phyloP scores from a whole-genome alignment of 2,113 vertebrate genomes.

The Pteropus alecto region DNA sequence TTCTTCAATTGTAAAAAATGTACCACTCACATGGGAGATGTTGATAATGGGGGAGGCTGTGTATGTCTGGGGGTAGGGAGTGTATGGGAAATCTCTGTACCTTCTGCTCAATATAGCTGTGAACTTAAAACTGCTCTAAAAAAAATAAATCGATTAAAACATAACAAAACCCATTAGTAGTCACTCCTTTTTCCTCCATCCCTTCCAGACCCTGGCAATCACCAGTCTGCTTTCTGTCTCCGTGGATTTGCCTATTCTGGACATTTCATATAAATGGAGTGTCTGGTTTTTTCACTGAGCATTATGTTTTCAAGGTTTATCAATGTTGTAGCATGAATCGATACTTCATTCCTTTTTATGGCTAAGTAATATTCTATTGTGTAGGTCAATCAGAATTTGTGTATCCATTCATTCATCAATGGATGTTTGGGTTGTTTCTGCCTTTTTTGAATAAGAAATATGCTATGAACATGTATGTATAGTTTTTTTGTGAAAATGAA shows the following conservation, averaged over 20 bases:
- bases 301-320: neutral
- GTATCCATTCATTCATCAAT: neutral
- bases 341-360: neutral
- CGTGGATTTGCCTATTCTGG: neutral
- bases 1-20: neutral
- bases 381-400: neutral
- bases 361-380: neutral
- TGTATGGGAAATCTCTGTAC: neutral
- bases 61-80: accelerated
- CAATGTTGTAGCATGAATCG: neutral
- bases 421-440: neutral
- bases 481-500: neutral
- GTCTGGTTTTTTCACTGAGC: neutral
- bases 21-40: neutral
- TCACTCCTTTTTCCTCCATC: neutral
- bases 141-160: neutral
- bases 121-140: neutral
- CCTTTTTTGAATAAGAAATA: neutral
- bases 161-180: neutral
- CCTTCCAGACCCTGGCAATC: neutral
- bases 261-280: neutral
- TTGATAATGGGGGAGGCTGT: neutral
- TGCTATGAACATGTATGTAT: neutral
- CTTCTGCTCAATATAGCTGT: neutral
- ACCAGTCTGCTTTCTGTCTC: neutral